These are phyloP conservation scores for Imbricaverruca yamaguchii DNA, from an alignment of 2,888 invertebrate species.

Conservation along the genomic window DNA sequence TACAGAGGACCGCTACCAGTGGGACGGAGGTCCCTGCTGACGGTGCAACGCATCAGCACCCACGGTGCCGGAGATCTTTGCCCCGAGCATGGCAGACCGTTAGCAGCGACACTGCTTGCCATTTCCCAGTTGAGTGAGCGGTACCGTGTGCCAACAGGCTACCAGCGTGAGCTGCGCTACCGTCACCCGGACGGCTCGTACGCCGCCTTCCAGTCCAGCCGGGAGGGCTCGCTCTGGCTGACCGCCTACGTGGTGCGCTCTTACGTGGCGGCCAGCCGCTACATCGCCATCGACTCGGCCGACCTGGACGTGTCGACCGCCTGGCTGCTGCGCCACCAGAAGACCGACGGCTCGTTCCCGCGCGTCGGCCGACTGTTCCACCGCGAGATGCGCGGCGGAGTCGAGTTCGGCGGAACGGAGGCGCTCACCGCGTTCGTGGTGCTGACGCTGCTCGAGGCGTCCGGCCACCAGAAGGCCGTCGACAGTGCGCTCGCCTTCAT, in stretches of 20 bases:
- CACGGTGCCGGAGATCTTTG: no score
- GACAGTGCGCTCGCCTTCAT: background rate
- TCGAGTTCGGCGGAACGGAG: conserved; percentile 40
- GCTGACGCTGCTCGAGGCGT: conserved; percentile 53
- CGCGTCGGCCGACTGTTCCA: conserved; percentile 17
- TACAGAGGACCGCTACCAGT: no score
- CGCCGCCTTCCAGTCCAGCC: conserved; percentile 51
- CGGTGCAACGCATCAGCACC: no score
- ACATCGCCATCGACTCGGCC: conserved; percentile 24
- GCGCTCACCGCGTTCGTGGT: conserved; percentile 62
- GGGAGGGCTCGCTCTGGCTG: conserved; percentile 27
- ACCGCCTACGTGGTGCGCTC: conserved; percentile 27
- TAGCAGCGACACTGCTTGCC: no score
- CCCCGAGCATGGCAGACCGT: no score
- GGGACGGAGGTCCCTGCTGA: no score
- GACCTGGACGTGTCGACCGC: background rate
- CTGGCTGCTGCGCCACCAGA: conserved; percentile 24
- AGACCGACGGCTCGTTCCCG: conserved; percentile 24
- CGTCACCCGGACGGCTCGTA: conserved; percentile 67
- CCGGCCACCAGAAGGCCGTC: background rate
- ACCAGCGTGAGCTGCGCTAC: conserved; percentile 68
- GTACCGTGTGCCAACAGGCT: conserved; percentile 48
- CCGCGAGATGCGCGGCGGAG: conserved; percentile 12
- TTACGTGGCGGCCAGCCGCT: conserved; percentile 24
- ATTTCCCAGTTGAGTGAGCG: no score